Percentiles rank a stretch among this genome's conserved stretches.
Conservation (phyloP, 2,113 vertebrate genomes). For the Carassius carassius region DNA sequence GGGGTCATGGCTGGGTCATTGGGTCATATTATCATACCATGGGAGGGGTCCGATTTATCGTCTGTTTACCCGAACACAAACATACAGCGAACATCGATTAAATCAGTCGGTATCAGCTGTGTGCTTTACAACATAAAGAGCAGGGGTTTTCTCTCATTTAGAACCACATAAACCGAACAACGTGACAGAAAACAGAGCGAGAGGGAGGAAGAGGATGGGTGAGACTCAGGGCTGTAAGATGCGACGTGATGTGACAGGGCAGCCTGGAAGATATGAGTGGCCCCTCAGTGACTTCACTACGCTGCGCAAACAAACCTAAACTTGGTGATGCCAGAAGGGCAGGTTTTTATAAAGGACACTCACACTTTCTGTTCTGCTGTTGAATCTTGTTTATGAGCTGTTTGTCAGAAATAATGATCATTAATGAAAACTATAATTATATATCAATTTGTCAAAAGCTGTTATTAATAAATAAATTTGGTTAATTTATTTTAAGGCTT, state of each 20-base stretch:
- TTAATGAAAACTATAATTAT: not conserved
- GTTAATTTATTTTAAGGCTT: not conserved
- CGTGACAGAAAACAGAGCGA: not conserved
- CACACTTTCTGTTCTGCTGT: not conserved
- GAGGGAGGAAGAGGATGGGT: not conserved
- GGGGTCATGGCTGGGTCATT: slow-evolving; percentile 65
- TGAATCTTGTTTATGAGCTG: not conserved
- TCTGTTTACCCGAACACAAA: not conserved
- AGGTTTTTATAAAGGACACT: not conserved
- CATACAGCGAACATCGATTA: not conserved
- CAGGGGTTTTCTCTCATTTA: not conserved
- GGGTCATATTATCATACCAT: slow-evolving; percentile 23
- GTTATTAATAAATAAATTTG: not conserved
- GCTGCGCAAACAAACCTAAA: slow-evolving; percentile 62
- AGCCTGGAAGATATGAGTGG: slow-evolving; percentile 69
- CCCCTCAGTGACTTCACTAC: slow-evolving; percentile 73
- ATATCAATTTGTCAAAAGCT: not conserved
- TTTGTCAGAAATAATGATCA: not conserved
- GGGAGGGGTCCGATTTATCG: not conserved
- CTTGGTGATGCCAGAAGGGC: slow-evolving; percentile 34
- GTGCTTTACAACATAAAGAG: not conserved
- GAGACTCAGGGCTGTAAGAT: not conserved
- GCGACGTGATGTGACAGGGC: slow-evolving; percentile 67
- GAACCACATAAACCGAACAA: not conserved
- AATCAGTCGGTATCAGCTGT: not conserved